Evolutionary conservation across 2,113 vertebrate genomes (phyloP), one percentile per base, ranked within the genome.

Genomic region (Dendrocopos noguchii): DNA sequence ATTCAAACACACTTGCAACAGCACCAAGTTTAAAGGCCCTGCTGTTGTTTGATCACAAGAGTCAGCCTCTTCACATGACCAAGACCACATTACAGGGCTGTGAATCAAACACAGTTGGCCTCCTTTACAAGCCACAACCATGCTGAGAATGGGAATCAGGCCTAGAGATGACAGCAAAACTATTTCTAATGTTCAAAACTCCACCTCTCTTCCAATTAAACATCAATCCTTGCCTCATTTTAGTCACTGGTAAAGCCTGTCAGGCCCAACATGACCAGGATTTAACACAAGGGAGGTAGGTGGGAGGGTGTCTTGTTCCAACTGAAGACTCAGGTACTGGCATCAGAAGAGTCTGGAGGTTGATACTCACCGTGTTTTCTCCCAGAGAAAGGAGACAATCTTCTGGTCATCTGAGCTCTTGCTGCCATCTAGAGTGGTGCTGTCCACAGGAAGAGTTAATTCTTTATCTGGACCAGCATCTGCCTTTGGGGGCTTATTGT

Each of bases 401-500:
- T 98, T 99, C 98, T 99, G 99, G 96, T 99, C 99, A 47, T 99
- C 99, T 0, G 95, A 98, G 97, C 99, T 99, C 94, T 98, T 99
- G 96, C 98, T 99, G 94, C 99, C 99, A 74, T 99, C 99, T 93
- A 99, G 97, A 27, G 97, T 99, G 77, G 99, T 99, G 87, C 98
- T 98, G 90, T 99, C 99, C 27, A 99, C 98, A 1, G 99, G 99
- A 79, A 99, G 98, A 14, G 98, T 99, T 93, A 99, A 97, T 93
- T 99, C 99, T 88, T 99, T 99, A 96, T 99, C 99, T 39, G 99
- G 99, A 68, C 99, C 99, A 36, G 99, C 99, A 68, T 99, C 98
- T 15, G 99, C 99, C 84, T 97, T 97, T 12, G 99, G 99, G 4
- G 99, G 98, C 82, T 99, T 99, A 92, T 99, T 99, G 97, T 99